Base-by-base conservation (phyloP, 2,113 vertebrate species). In the Ophthalmotilapia sp. region DNA sequence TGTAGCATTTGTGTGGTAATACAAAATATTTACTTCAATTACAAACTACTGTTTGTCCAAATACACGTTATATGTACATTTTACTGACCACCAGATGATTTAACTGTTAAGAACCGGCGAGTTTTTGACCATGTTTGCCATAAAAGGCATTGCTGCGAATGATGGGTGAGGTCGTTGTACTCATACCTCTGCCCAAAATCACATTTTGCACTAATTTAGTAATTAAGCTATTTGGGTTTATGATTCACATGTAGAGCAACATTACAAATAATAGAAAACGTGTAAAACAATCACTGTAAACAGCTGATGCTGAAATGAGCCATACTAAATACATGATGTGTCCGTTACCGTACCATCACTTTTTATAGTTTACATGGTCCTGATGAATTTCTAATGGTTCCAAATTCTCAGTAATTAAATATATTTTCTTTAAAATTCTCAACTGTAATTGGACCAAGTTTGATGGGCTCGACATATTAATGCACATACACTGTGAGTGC, bases 41-140 rank as follows among this genome's bases (percentile, higher is more conserved):
- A 3, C 11, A 68, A 23, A 68, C 0, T 68, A 9, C 62, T 21
- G 36, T 68, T 68, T 62, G 31, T 36, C 58, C 0, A 62, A 36
- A 62, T n/a, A 9, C 31, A 62, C 2, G 7, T 9, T 40, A 40
- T 14, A 40, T 40, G 7, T 33, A 33, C 3, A 33, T 21, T 40
- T 40, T 40, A 23, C 6, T 40, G 62, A 38, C 33, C 11, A 13
- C 0, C 62, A 68, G 33, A 65, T 0, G 3, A 13, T 8, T 38
- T 0, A 65, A 13, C 60, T 65, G 1, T 65, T 65, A 21, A 5
- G 1, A 38, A 38, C 10, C 0, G 0, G 33, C 0, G 4, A 65
- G 60, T 65, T 65, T 65, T 38, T 65, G 6, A 65, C 10, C 33
- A 68, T 68, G 19, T 14, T 40, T 40, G 62, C 11, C 62, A 68